Evolutionary conservation across 2,797 vertebrate genomes (phyloP), one percentile per base, ranked within the genome.

Genomic region (Leptatherina wallacei): DNA sequence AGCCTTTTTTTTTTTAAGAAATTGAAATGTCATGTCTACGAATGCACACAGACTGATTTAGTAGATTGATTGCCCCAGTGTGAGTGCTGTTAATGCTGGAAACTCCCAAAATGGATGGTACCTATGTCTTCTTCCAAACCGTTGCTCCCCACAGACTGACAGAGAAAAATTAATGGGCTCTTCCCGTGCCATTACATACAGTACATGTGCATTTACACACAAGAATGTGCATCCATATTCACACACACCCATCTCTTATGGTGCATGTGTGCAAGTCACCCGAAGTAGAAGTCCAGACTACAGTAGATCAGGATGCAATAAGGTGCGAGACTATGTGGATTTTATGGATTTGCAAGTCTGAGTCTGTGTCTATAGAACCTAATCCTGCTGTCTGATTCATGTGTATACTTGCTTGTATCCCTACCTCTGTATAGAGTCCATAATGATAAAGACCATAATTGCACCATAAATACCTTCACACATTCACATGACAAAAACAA

Each of bases 61-160:
- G 75, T 33, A 13, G 72, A 84, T 77, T 78, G 66, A 85, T 80
- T 78, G 80, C 79, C 72, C 69, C 61, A 30, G 72, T 82, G 77
- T 83, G 70, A 74, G 66, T 2, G 22, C 73, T 71, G 42, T 60
- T 73, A 35, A 16, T 40, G 18, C 69, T 68, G 69, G 11, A 69
- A 71, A 77, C 65, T 81, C 80, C 68, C 80, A 52, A 69, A 51
- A 64, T 22, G 8, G 56, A 73, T n/a, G 3, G 47, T 49, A 61
- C 69, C 30, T 51, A 75, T 76, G 73, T 75, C 61, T 85, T 38
- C 20, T 54, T 69, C 61, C 65, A 57, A 73, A 59, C 38, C 7
- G 6, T 38, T 38, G 51, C 42, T 69, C 32, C 44, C 76, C 73
- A 54, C 44, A 36, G 73, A 38, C 55, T 61, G 49, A 40, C 61